Evolutionary conservation across 2,113 vertebrate genomes (phyloP).

Genomic region (Aleadryas rufinucha): DNA sequence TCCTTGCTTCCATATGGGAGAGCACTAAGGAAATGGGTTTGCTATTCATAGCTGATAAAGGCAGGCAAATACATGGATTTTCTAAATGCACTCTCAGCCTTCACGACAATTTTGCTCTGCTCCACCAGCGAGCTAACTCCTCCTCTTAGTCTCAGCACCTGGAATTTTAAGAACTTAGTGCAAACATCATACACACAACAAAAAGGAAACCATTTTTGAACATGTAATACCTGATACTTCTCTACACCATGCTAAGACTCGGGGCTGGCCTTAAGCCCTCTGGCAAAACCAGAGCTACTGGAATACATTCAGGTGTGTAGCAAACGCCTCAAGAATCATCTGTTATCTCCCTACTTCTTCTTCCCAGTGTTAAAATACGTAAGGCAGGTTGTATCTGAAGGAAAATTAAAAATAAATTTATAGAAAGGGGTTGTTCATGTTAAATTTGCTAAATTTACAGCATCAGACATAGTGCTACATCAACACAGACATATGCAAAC

Average conservation of each 20-base stretch:
- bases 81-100: neutral
- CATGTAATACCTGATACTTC: neutral
- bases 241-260: neutral
- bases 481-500: conserved; percentile 42
- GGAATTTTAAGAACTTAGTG: conserved; percentile 63
- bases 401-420: conserved; percentile 21
- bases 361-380: conserved; percentile 1
- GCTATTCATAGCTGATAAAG: neutral
- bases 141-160: conserved; percentile 12
- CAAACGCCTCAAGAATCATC: neutral
- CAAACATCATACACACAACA: conserved; percentile 47
- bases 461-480: conserved; percentile 32
- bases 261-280: neutral
- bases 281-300: conserved; percentile 18
- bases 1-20: neutral
- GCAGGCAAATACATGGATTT: neutral
- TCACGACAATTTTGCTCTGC: neutral
- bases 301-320: conserved; percentile 33
- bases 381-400: conserved; percentile 65
- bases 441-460: conserved; percentile 56
- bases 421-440: conserved; percentile 44
- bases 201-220: neutral
- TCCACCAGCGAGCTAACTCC: neutral
- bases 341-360: neutral
- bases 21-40: neutral